phyloP scores from a whole-genome alignment of 2,797 vertebrate genomes.

The Scolopax rusticola region DNA sequence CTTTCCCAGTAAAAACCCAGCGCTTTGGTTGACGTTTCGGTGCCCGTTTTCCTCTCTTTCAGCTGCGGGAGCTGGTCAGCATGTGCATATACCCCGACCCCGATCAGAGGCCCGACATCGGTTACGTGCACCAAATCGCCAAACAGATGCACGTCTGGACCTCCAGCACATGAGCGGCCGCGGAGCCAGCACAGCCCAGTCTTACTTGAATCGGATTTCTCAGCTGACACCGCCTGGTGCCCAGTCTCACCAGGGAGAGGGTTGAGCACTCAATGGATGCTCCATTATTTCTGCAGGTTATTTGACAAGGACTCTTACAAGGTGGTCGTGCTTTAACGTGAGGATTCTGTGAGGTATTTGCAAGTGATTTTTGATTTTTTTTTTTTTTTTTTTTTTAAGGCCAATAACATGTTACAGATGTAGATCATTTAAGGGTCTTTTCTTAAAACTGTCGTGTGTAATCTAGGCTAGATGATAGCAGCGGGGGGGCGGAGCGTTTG shows the following conservation, averaged over 20 bases:
- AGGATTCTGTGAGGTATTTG: slow-evolving; percentile 68
- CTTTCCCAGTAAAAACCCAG: rapidly evolving
- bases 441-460: slow-evolving; percentile 75
- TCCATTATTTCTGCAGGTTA: slow-evolving; percentile 57
- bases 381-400: slow-evolving; percentile 29
- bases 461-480: slow-evolving; percentile 67
- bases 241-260: slow-evolving; percentile 31
- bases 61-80: slow-evolving; percentile 92
- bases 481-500: slow-evolving; percentile 11
- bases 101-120: slow-evolving; percentile 88
- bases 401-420: slow-evolving; percentile 65
- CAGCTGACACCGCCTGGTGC: slow-evolving; percentile 68
- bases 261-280: slow-evolving; percentile 49
- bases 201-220: slow-evolving; percentile 79
- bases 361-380: slow-evolving; percentile 65
- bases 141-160: slow-evolving; percentile 93
- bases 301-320: slow-evolving; percentile 67
- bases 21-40: rapidly evolving
- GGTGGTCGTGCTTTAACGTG: slow-evolving; percentile 67
- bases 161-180: slow-evolving; percentile 77
- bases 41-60: background rate
- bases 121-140: slow-evolving; percentile 90
- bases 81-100: slow-evolving; percentile 94
- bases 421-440: slow-evolving; percentile 77
- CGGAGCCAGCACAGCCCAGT: slow-evolving; percentile 68